Evolutionary conservation across 2,797 vertebrate species (phyloP).

Genomic region (Galaxias olidus): DNA sequence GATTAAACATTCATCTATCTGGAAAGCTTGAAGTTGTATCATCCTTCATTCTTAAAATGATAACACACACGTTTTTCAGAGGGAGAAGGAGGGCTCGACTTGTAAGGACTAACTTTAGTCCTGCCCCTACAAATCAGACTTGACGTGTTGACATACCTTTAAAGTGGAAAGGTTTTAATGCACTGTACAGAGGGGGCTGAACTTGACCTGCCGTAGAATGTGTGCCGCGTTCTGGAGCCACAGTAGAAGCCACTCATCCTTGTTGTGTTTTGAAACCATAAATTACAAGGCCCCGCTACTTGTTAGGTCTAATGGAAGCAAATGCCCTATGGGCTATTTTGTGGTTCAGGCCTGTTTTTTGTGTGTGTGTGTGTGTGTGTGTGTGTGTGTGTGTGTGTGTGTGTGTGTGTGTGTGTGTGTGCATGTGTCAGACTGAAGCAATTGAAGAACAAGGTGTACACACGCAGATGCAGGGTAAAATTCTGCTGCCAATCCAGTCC

Average conservation of each 20-base stretch:
- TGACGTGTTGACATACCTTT: slow-evolving; percentile 43
- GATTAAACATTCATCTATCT: too few species aligned
- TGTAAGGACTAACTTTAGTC: slow-evolving; percentile 56
- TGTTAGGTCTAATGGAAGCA: not conserved
- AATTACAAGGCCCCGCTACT: not conserved
- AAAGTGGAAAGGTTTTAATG: slow-evolving; percentile 28
- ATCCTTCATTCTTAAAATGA: too few species aligned
- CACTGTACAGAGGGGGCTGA: slow-evolving; percentile 7
- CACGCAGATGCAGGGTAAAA: slow-evolving; percentile 36
- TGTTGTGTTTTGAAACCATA: slow-evolving; percentile 35
- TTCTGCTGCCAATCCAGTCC: slow-evolving; percentile 32
- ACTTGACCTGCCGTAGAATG: slow-evolving; percentile 24
- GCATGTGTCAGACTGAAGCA: slow-evolving; percentile 36
- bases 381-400: not conserved
- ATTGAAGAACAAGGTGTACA: slow-evolving; percentile 59
- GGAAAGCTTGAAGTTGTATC: too few species aligned
- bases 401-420: not conserved
- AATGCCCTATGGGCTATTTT: not conserved
- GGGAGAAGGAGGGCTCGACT: slow-evolving; percentile 33
- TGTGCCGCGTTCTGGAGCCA: slow-evolving; percentile 22
- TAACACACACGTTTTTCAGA: slow-evolving; percentile 27
- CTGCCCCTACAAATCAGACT: slow-evolving; percentile 50
- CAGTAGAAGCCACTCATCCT: slow-evolving; percentile 12
- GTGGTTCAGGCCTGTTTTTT: not conserved
- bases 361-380: not conserved